phyloP scores from a whole-genome alignment of 2,113 vertebrate species.

The Heteronetta atricapilla region DNA sequence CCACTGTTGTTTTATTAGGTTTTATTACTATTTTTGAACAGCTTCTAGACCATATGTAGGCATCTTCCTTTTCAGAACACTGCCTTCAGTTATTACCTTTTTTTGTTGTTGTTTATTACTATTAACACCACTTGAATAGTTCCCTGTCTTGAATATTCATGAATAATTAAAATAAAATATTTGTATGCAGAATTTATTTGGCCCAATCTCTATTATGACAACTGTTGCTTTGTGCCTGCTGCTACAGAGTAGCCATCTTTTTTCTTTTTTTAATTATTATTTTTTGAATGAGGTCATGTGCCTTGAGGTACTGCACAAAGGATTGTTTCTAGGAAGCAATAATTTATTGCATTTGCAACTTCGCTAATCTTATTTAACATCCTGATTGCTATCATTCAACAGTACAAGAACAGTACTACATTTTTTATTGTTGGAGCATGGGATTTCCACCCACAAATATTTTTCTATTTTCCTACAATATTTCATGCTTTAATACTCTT shows the following conservation, averaged over 20 bases:
- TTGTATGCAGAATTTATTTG: neutral
- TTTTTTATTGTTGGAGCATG: neutral
- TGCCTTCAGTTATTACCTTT: fast-evolving
- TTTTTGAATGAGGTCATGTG: neutral
- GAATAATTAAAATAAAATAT: neutral
- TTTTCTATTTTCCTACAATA: neutral
- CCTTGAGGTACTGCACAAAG: neutral
- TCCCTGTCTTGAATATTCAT: neutral
- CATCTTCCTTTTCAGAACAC: neutral
- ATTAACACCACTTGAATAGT: neutral
- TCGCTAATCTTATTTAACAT: neutral
- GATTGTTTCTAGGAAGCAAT: neutral
- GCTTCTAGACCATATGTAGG: neutral
- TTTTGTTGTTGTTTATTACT: neutral
- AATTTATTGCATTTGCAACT: neutral
- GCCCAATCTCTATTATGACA: neutral
- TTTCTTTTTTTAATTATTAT: neutral
- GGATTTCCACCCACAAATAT: neutral
- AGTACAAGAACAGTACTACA: fast-evolving
- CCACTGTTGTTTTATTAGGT: neutral
- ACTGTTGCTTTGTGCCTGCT: neutral
- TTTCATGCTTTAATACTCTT: neutral
- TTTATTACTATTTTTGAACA: neutral
- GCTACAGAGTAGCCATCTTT: neutral
- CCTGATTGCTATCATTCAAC: neutral